Percentiles rank a stretch among this genome's conserved stretches.
phyloP scores from a whole-genome alignment of 2,888 invertebrate genomes.

The Chloromyia formosa region DNA sequence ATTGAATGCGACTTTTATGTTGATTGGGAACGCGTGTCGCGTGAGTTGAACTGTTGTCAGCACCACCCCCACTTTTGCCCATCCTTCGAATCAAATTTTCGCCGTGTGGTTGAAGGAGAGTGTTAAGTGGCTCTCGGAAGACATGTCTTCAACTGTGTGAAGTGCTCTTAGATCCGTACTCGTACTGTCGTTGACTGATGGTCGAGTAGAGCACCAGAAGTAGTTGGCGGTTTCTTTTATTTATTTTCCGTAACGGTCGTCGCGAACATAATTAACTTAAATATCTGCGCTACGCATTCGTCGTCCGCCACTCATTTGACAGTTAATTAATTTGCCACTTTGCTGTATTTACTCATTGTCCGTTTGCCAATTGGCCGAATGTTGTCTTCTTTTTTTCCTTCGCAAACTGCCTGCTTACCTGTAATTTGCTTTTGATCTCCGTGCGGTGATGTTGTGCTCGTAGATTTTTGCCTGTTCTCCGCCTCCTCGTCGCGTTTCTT shows the following conservation, averaged over 20 bases:
- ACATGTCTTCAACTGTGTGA: too few relatives aligned
- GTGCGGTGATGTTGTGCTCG: neutral
- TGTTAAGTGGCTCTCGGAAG: too few relatives aligned
- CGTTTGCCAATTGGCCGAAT: slow-evolving; percentile 7
- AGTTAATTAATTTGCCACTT: slow-evolving; percentile 12
- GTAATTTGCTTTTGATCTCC: slow-evolving; percentile 23
- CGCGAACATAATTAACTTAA: too few relatives aligned
- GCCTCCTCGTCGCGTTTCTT: neutral
- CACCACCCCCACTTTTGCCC: too few relatives aligned
- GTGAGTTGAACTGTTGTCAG: too few relatives aligned
- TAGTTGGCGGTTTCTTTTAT: slow-evolving; percentile 11
- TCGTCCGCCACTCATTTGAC: neutral
- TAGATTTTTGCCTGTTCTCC: neutral
- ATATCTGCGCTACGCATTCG: too few relatives aligned
- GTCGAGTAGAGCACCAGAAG: too few relatives aligned
- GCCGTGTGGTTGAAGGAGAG: too few relatives aligned
- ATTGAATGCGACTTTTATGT: slow-evolving; percentile 21
- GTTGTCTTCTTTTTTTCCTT: neutral
- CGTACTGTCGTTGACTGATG: too few relatives aligned
- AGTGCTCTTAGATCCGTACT: too few relatives aligned
- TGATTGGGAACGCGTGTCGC: neutral
- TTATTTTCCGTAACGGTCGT: slow-evolving; percentile 3
- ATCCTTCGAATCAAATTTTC: too few relatives aligned
- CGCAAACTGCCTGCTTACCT: slow-evolving; percentile 9
- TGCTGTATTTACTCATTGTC: slow-evolving; percentile 1